phyloP scores from a whole-genome alignment of 2,888 invertebrate genomes.

The Melipona bicolor region DNA sequence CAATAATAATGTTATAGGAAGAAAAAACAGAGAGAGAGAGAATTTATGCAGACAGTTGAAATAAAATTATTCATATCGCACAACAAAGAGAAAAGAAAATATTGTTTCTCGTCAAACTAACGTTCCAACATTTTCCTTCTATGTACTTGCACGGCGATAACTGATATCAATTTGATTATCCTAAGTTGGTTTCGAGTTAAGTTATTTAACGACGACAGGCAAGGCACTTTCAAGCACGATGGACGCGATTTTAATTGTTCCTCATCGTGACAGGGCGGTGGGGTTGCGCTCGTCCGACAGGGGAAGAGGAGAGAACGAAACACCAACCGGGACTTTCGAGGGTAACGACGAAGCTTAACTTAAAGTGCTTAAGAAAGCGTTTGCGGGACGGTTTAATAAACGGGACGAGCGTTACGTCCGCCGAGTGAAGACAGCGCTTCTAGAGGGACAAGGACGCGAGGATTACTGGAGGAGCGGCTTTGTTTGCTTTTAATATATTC shows the following conservation, averaged over 20 bases:
- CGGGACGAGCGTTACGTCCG: conserved; percentile 68
- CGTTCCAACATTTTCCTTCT: not conserved
- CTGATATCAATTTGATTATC: conserved; percentile 26
- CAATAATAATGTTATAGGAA: not conserved
- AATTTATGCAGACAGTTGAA: not conserved
- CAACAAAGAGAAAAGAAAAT: not conserved
- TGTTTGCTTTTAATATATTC: conserved; percentile 82
- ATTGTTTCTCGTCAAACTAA: not conserved
- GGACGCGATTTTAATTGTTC: conserved; percentile 65
- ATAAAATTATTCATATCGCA: not conserved
- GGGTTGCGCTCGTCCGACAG: conserved; percentile 19
- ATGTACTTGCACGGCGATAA: conserved; percentile 1
- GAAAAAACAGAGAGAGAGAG: not conserved
- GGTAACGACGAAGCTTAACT: conserved; percentile 73
- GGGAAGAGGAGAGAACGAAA: conserved; percentile 38
- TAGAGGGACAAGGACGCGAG: conserved; percentile 27
- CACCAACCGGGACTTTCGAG: conserved; percentile 66
- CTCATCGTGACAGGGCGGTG: conserved; percentile 29
- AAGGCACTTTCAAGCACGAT: conserved; percentile 10
- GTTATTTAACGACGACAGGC: conserved; percentile 12
- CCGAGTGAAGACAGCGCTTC: conserved; percentile 34
- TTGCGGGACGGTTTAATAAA: conserved; percentile 75
- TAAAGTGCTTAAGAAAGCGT: conserved; percentile 77
- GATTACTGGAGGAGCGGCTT: conserved; percentile 65
- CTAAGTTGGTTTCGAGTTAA: conserved; percentile 4